These are phyloP conservation scores for Pectinophora gossypiella DNA, from an alignment of 1,140 invertebrate species.

Conservation along the genomic window DNA sequence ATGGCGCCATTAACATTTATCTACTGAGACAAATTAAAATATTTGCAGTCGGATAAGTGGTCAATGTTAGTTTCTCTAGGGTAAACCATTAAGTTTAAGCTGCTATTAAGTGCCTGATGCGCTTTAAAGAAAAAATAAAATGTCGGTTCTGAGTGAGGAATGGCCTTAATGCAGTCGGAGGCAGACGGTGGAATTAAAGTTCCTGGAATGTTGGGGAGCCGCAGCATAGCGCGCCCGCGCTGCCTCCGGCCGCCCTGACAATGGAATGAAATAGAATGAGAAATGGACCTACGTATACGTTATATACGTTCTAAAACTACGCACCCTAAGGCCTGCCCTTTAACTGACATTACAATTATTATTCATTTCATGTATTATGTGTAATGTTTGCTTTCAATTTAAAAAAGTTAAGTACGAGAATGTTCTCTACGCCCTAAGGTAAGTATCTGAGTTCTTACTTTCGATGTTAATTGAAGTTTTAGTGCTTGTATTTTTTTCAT, in stretches of 20 bases:
- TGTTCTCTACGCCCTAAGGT: too few relatives aligned
- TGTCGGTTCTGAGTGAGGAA: neutral
- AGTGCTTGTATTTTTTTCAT: too few relatives aligned
- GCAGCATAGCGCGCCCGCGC: neutral
- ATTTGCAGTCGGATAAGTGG: neutral
- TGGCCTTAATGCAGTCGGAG: slow-evolving; percentile 19
- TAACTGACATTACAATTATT: neutral
- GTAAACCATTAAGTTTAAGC: slow-evolving; percentile 1
- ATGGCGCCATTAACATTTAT: neutral
- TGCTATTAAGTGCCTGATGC: neutral
- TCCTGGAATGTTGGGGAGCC: slow-evolving; percentile 21
- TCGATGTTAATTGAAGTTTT: too few relatives aligned
- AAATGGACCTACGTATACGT: slow-evolving; percentile 7
- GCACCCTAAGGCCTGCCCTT: neutral
- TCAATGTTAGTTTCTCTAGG: neutral
- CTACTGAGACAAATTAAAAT: neutral
- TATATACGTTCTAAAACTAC: neutral
- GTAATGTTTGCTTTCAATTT: too few relatives aligned
- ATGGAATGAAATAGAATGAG: slow-evolving; percentile 27
- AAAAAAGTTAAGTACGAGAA: too few relatives aligned
- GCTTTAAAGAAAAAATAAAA: slow-evolving; percentile 1
- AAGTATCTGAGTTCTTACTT: too few relatives aligned
- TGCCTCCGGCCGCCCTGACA: slow-evolving; percentile 10
- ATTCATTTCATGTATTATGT: too few relatives aligned
- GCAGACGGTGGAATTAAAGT: slow-evolving; percentile 22